These are phyloP conservation scores for Neogobius melanostomus DNA, from an alignment of 2,113 vertebrate genomes.

Conservation along the genomic window DNA sequence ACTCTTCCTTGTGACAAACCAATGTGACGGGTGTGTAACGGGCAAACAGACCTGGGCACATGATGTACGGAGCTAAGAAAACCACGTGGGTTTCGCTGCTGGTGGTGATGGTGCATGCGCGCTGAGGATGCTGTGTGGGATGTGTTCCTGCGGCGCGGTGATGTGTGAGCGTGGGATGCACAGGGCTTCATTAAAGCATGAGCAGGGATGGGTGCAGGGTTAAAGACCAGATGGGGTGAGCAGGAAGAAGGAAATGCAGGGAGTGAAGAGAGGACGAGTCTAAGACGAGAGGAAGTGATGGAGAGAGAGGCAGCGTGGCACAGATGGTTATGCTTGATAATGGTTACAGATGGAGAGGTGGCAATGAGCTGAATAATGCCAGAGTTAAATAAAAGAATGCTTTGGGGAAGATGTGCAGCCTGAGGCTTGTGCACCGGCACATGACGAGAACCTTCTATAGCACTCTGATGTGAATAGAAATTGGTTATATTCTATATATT, in stretches of 20 bases:
- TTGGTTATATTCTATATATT: background rate
- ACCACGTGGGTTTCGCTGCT: background rate
- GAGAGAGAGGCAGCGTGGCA: slow-evolving; percentile 14
- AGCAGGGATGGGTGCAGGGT: background rate
- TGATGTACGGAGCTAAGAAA: slow-evolving; percentile 11
- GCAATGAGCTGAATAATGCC: slow-evolving; percentile 39
- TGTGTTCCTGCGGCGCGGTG: slow-evolving; percentile 46
- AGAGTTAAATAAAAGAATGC: slow-evolving; percentile 39
- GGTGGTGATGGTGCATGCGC: slow-evolving; percentile 18
- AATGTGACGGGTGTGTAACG: slow-evolving; percentile 12
- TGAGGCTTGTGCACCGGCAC: slow-evolving; percentile 5
- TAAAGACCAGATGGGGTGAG: background rate
- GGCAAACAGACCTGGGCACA: slow-evolving; percentile 23
- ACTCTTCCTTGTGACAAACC: slow-evolving; percentile 31
- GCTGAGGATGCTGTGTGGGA: slow-evolving; percentile 49
- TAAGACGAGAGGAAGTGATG: slow-evolving; percentile 37
- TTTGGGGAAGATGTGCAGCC: slow-evolving; percentile 23
- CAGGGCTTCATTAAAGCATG: slow-evolving; percentile 54
- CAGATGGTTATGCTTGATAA: slow-evolving; percentile 59
- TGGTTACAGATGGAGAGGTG: slow-evolving; percentile 43
- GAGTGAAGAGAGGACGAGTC: slow-evolving; percentile 28
- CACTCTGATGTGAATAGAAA: background rate
- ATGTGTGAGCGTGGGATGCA: slow-evolving; percentile 50
- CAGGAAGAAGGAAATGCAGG: background rate
- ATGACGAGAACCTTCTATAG: background rate